Evolutionary conservation across 2,113 vertebrate genomes (phyloP), one percentile per base, ranked within the genome.

Genomic region (Ceuthmochares aereus): DNA sequence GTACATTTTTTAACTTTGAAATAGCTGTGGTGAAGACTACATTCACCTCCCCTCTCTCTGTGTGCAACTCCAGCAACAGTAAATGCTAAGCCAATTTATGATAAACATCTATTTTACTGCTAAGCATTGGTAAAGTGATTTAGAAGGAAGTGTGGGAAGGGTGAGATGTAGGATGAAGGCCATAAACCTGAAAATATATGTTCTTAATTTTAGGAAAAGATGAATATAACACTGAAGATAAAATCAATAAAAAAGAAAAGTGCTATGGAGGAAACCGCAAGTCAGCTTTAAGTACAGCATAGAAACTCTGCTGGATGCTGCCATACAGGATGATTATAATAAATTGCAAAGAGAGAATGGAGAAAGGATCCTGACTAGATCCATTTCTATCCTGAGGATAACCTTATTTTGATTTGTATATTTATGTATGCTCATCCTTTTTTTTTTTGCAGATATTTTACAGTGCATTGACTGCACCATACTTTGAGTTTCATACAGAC

Each of bases 171-270:
- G 67, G 78, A 83, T 93, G 85, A 93, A 93, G 36, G 88, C 78
- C 93, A 91, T 94, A 90, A 96, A 94, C 21, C n/a, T 92, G 85
- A 62, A 91, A 95, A 95, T 85, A 82, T 80, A 90, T 91, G 54
- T 80, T 27, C 54, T 88, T 93, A 96, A 93, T 94, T 95, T 97
- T 87, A 93, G 82, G 55, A 82, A 93, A 91, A 96, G 79, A 94
- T 91, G 18, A 91, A 91, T 93, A 73, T 76, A 92, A 87, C 55
- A 88, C 62, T 60, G 49, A 91, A 94, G 25, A 22, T 80, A 90
- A 96, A 95, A 95, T 93, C 94, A 91, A 95, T 94, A 93, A 93
- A 95, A 82, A 82, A 66, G 29, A 76, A 66, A 91, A 85, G 78
- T 76, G 51, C 36, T 83, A 49, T 42, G 20, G 51, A 85, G 43